These are phyloP conservation scores for Tautogolabrus adspersus DNA, from an alignment of 2,113 vertebrate genomes.

Conservation along the genomic window DNA sequence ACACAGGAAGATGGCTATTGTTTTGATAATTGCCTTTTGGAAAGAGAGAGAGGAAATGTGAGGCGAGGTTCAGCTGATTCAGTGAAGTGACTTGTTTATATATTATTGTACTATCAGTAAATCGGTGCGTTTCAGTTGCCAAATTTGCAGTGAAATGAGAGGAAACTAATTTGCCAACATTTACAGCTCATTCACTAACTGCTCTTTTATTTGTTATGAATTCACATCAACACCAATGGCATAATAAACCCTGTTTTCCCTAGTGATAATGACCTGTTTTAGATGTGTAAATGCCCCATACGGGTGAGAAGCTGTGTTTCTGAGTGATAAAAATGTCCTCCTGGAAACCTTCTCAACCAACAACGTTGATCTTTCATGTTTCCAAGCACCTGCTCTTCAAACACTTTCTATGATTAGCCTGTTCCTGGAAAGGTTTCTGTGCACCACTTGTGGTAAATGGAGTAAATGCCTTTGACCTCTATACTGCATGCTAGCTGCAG, in stretches of 20 bases:
- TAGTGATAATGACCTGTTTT: conserved; percentile 21
- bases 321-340: conserved; percentile 19
- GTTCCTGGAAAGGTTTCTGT: conserved; percentile 47
- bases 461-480: conserved; percentile 19
- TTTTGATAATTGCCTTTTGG: conserved; percentile 47
- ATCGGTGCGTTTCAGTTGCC: conserved; percentile 25
- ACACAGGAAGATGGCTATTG: conserved; percentile 16
- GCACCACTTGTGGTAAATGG: conserved; percentile 34
- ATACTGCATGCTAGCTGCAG: background rate
- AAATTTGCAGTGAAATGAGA: conserved; percentile 47
- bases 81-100: conserved; percentile 33
- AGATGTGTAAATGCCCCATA: conserved; percentile 39
- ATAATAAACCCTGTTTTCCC: conserved; percentile 27
- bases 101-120: conserved; percentile 25
- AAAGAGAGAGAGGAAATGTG: conserved; percentile 50
- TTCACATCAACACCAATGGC: conserved; percentile 19
- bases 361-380: conserved; percentile 36
- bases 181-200: conserved; percentile 27
- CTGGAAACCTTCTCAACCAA: conserved; percentile 32
- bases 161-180: conserved; percentile 36
- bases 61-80: conserved; percentile 31
- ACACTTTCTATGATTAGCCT: conserved; percentile 32
- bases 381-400: conserved; percentile 51
- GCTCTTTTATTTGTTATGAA: conserved; percentile 41
- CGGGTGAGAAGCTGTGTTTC: conserved; percentile 26